phyloP scores from a whole-genome alignment of 2,888 invertebrate species.

The Leptopilina myrica region DNA sequence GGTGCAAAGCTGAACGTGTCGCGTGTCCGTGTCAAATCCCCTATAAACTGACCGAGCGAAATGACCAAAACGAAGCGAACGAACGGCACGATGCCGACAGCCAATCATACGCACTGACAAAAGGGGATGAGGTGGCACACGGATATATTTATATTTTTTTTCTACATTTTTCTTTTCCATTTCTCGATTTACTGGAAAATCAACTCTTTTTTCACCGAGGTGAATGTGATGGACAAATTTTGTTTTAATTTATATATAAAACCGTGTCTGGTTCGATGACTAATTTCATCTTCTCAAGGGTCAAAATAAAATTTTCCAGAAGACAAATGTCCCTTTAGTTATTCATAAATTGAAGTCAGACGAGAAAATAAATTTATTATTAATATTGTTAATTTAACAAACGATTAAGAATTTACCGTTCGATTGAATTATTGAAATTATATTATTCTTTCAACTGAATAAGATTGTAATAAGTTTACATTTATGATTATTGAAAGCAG shows the following conservation, averaged over 20 bases:
- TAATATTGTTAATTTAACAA: too few relatives aligned
- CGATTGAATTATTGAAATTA: too few relatives aligned
- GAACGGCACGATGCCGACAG: slow-evolving; percentile 63
- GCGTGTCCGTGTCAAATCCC: slow-evolving; percentile 68
- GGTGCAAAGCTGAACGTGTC: slow-evolving; percentile 68
- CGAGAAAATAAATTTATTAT: not conserved
- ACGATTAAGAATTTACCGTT: too few relatives aligned
- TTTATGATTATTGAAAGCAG: too few relatives aligned
- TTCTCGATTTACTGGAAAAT: slow-evolving; percentile 39
- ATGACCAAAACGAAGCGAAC: slow-evolving; percentile 63
- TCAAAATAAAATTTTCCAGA: not conserved
- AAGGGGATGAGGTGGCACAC: slow-evolving; percentile 50
- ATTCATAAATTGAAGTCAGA: not conserved
- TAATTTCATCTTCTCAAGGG: not conserved
- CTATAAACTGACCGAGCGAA: slow-evolving; percentile 64
- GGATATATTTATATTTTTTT: slow-evolving; percentile 22
- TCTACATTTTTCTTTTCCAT: slow-evolving; percentile 40
- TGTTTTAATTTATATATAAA: not conserved
- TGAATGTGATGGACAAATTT: slow-evolving; percentile 15
- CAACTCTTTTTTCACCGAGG: not conserved
- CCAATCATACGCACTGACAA: slow-evolving; percentile 67
- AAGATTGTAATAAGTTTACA: too few relatives aligned
- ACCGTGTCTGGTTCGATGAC: not conserved
- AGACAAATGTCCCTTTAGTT: not conserved
- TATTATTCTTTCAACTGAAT: too few relatives aligned